A percentile compares a stretch with the other conserved stretches of the same genome.
These are phyloP conservation scores for Gandaritis pyraliata DNA, from an alignment of 2,888 invertebrate species.

Conservation along the genomic window DNA sequence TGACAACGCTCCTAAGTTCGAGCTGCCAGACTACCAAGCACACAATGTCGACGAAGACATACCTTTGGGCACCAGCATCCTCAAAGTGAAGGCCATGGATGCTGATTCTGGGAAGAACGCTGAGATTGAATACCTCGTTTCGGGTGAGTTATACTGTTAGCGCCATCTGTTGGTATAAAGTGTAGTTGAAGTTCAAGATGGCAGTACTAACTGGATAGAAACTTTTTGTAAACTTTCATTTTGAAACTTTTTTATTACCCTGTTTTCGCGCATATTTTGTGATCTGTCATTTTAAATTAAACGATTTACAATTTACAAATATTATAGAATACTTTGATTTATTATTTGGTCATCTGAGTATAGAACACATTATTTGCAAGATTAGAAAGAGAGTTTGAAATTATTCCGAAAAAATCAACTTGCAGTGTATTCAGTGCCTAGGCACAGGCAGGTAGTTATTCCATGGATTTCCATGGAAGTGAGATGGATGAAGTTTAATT, in stretches of 20 bases:
- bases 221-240: background rate
- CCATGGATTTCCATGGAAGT: too few species aligned
- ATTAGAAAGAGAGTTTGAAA: too few species aligned
- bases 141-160: conserved; percentile 64
- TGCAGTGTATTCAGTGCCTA: too few species aligned
- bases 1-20: conserved; percentile 98
- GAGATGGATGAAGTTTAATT: too few species aligned
- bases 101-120: conserved; percentile 97
- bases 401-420: too few species aligned
- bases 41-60: conserved; percentile 98
- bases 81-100: conserved; percentile 98
- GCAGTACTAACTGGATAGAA: background rate
- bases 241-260: background rate
- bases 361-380: too few species aligned
- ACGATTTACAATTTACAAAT: too few species aligned
- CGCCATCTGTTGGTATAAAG: conserved; percentile 46
- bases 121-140: conserved; percentile 95
- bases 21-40: conserved; percentile 97
- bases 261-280: too few species aligned
- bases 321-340: too few species aligned
- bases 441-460: too few species aligned
- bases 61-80: conserved; percentile 94
- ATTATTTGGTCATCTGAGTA: too few species aligned
- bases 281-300: too few species aligned
- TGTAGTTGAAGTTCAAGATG: background rate